These are phyloP conservation scores for Urocyon cinereoargenteus DNA, from an alignment of 2,797 vertebrate genomes.

Conservation along the genomic window DNA sequence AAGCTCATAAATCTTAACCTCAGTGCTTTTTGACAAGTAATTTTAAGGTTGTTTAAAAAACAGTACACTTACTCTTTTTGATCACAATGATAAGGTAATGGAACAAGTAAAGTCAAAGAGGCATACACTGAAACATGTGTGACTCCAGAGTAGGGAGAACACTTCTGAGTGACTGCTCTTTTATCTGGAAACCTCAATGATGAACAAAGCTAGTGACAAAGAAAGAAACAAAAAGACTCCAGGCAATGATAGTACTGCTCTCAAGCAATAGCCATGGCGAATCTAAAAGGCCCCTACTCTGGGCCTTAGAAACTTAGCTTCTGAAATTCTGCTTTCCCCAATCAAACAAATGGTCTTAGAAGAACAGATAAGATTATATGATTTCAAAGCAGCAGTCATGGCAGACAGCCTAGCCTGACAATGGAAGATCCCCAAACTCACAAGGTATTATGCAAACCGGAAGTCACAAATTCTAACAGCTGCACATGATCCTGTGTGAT, in stretches of 20 bases:
- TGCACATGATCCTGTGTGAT: neutral
- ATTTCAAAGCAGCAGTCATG: neutral
- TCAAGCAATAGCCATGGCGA: neutral
- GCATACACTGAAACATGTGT: neutral
- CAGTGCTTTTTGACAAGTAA: neutral
- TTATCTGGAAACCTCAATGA: neutral
- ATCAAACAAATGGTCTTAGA: neutral
- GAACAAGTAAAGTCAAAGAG: neutral
- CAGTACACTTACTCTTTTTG: neutral
- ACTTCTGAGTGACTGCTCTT: neutral
- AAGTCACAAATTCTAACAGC: neutral
- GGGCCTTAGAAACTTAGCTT: neutral
- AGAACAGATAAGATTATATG: neutral
- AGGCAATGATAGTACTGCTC: neutral
- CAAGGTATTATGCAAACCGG: neutral
- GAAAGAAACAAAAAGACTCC: neutral
- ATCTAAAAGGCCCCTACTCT: neutral
- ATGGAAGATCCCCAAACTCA: neutral
- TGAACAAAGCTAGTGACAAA: neutral
- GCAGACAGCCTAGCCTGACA: neutral
- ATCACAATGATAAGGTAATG: neutral
- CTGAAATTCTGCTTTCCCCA: neutral
- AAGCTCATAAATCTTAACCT: neutral
- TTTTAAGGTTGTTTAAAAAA: neutral
- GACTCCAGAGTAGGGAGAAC: neutral